phyloP scores from a whole-genome alignment of 2,888 invertebrate species.

The Acrobasis repandana region DNA sequence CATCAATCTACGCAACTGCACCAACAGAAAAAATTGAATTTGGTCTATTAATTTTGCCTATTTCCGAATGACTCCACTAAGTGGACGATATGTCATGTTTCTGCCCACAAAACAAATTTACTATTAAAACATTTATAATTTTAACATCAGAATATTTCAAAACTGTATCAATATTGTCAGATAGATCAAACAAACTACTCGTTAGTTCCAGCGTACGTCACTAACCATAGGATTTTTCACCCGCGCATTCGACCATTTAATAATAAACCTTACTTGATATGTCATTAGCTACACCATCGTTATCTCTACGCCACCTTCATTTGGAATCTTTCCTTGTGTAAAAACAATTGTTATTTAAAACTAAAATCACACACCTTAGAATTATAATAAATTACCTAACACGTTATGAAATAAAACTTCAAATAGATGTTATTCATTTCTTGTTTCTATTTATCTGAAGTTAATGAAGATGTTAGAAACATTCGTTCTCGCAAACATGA shows the following conservation, averaged over 20 bases:
- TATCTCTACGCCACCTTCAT: slow-evolving; percentile 57
- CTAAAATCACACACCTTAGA: slow-evolving; percentile 77
- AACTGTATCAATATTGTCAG: slow-evolving; percentile 72
- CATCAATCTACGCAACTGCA: slow-evolving; percentile 31
- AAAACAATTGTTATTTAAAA: slow-evolving; percentile 61
- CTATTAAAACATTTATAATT: slow-evolving; percentile 76
- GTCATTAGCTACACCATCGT: slow-evolving; percentile 74
- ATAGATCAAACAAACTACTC: slow-evolving; percentile 63
- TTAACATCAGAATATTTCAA: slow-evolving; percentile 71
- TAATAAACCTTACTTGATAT: slow-evolving; percentile 79
- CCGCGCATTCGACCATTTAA: slow-evolving; percentile 47
- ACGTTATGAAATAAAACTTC: slow-evolving; percentile 48
- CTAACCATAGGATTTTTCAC: slow-evolving; percentile 60
- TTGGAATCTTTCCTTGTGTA: slow-evolving; percentile 80
- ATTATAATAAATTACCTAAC: slow-evolving; percentile 63
- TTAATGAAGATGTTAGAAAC: slow-evolving; percentile 26
- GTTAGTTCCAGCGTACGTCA: slow-evolving; percentile 56
- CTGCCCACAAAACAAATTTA: slow-evolving; percentile 63
- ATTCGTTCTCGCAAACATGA: slow-evolving; percentile 28
- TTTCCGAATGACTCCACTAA: slow-evolving; percentile 66
- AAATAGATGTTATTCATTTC: slow-evolving; percentile 26
- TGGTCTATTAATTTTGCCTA: slow-evolving; percentile 59
- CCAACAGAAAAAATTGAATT: slow-evolving; percentile 39
- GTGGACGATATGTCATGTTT: slow-evolving; percentile 76
- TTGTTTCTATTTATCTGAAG: slow-evolving; percentile 21